Base-by-base conservation (phyloP, 1,140 invertebrate species). In the Dendroctonus ponderosae region DNA sequence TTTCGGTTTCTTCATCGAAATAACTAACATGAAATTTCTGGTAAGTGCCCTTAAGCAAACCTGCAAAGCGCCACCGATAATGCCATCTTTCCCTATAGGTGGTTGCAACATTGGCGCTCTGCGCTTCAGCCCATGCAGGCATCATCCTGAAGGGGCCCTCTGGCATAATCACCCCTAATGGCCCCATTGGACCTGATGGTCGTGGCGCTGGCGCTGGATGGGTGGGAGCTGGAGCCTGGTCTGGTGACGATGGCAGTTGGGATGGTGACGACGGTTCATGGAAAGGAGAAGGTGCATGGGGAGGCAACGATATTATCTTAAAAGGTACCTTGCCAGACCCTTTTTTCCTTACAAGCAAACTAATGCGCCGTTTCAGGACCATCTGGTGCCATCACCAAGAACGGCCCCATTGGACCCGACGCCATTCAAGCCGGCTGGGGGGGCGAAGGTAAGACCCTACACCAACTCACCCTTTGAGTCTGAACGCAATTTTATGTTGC, bases 171-270 rank as follows among this genome's bases (percentile, higher is more conserved):
- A 71, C 70, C n/a, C 64, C 70, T 38, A 39, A 69, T 37, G 70
- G 70, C 56, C 67, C 70, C 39, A 71, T 71, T 59, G 70, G 70
- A 7, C 70, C 70, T 26, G 69, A 67, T 14, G 69, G 69, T 7
- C 59, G 64, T 38, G 70, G 63, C 5, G 52, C 59, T 9, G 70
- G 70, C 12, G 44, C 42, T 14, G 63, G 63, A 26, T 43, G 53
- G 12, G 43, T 59, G 49, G 66, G 60, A 3, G 62, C 53, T 11
- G 62, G 62, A 39, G 46, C 50, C 3, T 44, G 48, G 60, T 50
- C 5, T 39, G 56, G 60, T 41, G 11, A 37, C 12, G 54, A 41
- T 14, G 60, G 60, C 12, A n/a, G 14, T 5, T 57, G 52, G 49
- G 11, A 37, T 8, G 62, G 51, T 2, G 39, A 54, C 12, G 40